These are phyloP conservation scores for Sphaerodactylus townsendi DNA, from an alignment of 2,113 vertebrate genomes.

Conservation along the genomic window DNA sequence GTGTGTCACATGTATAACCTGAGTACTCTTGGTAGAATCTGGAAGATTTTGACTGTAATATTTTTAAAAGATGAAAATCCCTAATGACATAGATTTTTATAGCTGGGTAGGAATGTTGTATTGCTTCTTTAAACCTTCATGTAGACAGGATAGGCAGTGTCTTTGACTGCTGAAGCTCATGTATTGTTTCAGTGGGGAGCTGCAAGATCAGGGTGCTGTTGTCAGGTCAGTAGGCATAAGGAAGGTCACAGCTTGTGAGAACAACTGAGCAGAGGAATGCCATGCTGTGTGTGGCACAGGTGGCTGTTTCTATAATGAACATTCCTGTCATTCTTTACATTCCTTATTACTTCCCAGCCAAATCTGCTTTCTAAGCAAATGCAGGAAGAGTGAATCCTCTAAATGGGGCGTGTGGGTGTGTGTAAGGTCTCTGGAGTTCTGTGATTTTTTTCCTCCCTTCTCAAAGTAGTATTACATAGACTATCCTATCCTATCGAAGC, in stretches of 20 bases:
- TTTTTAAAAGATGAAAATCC: background rate
- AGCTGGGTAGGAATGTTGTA: background rate
- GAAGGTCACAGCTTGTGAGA: background rate
- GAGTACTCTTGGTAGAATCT: background rate
- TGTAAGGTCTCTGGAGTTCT: background rate
- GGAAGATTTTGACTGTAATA: background rate
- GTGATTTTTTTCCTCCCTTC: background rate
- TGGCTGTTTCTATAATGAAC: constrained; percentile 15
- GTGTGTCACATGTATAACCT: background rate
- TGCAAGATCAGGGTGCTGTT: background rate
- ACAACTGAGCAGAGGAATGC: background rate
- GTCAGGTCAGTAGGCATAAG: background rate
- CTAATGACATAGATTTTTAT: background rate
- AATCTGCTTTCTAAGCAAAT: constrained; percentile 25
- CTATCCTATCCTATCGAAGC: background rate
- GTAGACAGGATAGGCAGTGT: background rate
- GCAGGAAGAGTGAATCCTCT: constrained; percentile 10
- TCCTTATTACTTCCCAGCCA: constrained; percentile 28
- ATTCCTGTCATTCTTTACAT: constrained; percentile 10
- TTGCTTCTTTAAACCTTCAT: background rate
- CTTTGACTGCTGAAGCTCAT: background rate
- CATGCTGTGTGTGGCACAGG: background rate
- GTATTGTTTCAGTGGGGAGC: background rate
- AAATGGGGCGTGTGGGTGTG: background rate
- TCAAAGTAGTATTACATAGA: background rate